Evolutionary conservation across 2,888 invertebrate genomes (phyloP).

Genomic region (Orthosia gracilis): DNA sequence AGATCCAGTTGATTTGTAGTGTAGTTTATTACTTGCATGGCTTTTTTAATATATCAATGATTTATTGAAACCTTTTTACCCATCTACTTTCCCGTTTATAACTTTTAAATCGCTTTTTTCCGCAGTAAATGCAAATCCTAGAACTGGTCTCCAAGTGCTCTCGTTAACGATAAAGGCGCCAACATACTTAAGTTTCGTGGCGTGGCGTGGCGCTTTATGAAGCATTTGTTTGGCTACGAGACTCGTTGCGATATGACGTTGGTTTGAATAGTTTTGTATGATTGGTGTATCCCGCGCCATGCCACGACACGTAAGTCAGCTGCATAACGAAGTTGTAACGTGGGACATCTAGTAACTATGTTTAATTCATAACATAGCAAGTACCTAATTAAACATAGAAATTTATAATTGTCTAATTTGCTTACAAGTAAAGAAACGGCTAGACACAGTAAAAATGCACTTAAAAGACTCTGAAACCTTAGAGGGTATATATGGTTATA

Average conservation of each 20-base stretch:
- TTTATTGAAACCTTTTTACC: neutral
- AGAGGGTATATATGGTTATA: too few relatives aligned
- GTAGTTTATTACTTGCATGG: neutral
- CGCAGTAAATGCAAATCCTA: slow-evolving; percentile 21
- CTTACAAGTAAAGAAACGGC: neutral
- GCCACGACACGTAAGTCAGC: too few relatives aligned
- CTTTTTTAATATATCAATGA: too few relatives aligned
- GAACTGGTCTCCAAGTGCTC: slow-evolving; percentile 36
- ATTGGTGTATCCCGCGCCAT: too few relatives aligned
- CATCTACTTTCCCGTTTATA: slow-evolving; percentile 5
- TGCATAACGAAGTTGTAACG: slow-evolving; percentile 27
- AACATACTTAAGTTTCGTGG: too few relatives aligned
- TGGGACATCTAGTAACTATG: slow-evolving; percentile 4
- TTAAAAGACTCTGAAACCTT: too few relatives aligned
- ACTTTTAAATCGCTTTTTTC: slow-evolving; percentile 16
- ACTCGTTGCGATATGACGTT: too few relatives aligned
- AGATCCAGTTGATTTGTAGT: too few relatives aligned
- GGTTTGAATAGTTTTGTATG: too few relatives aligned
- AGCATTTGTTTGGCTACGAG: too few relatives aligned
- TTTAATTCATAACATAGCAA: neutral
- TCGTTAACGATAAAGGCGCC: slow-evolving; percentile 8
- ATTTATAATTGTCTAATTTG: neutral
- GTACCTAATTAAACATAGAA: neutral
- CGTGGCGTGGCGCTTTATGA: too few relatives aligned
- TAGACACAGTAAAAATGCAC: too few relatives aligned